These are phyloP conservation scores for Invenusta paracnida DNA, from an alignment of 2,888 invertebrate species.

Conservation along the genomic window DNA sequence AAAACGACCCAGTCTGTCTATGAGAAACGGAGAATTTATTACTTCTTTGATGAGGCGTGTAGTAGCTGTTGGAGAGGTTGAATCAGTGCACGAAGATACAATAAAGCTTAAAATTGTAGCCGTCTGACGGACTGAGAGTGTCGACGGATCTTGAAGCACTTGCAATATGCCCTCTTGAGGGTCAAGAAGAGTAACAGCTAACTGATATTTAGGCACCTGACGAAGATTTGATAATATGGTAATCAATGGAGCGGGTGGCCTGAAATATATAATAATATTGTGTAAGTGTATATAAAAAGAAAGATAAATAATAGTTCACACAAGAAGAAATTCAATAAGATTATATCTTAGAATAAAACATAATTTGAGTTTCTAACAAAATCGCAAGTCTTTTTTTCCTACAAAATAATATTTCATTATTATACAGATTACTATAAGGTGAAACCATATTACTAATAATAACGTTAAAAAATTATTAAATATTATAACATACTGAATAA, in stretches of 20 bases:
- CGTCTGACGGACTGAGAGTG: background rate
- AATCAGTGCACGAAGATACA: background rate
- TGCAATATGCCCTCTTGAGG: background rate
- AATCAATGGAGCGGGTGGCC: background rate
- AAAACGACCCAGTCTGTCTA: background rate
- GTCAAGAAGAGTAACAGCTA: background rate
- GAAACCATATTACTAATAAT: no score
- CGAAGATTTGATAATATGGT: background rate
- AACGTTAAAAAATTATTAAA: no score
- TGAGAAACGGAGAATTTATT: background rate
- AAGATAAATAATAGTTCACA: no score
- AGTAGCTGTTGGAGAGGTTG: background rate
- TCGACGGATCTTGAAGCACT: background rate
- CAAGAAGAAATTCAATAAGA: no score
- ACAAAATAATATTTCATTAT: no score
- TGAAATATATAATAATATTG: no score
- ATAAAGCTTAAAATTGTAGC: background rate
- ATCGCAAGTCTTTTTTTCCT: no score
- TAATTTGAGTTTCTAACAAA: no score
- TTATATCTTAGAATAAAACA: no score
- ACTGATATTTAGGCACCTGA: background rate
- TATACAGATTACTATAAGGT: no score
- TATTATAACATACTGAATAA: no score
- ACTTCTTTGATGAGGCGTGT: background rate
- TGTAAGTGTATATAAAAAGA: no score